Evolutionary conservation across 2,888 invertebrate genomes (phyloP).

Genomic region (Eupithecia abbreviata): DNA sequence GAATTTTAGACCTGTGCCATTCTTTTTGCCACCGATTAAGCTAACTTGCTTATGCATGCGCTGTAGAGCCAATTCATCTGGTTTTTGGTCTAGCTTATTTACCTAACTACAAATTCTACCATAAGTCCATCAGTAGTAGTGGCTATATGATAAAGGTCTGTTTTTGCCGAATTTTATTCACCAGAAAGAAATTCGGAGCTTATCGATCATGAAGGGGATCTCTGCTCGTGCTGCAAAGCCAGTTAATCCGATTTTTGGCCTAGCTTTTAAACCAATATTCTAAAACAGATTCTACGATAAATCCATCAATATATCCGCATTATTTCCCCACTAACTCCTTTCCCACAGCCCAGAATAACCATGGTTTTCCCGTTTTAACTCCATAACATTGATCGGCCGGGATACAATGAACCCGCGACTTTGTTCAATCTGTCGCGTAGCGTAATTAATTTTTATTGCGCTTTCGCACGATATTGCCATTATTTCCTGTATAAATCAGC

Average conservation of each 20-base stretch:
- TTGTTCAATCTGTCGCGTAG: slow-evolving; percentile 38
- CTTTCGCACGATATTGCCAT: slow-evolving; percentile 39
- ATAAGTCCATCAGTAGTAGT: too few species aligned
- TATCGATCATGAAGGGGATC: background rate
- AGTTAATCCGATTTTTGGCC: background rate
- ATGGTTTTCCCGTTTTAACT: slow-evolving; percentile 30
- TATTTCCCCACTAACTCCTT: background rate
- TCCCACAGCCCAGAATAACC: slow-evolving; percentile 16
- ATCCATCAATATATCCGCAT: slow-evolving; percentile 20
- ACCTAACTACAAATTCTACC: too few species aligned
- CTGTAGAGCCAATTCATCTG: too few species aligned
- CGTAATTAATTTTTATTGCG: slow-evolving; percentile 42
- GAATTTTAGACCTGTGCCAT: too few species aligned
- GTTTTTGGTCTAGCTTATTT: too few species aligned
- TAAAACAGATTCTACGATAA: slow-evolving; percentile 11
- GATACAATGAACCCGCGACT: slow-evolving; percentile 36
- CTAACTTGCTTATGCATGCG: too few species aligned
- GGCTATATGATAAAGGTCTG: too few species aligned
- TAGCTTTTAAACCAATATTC: background rate
- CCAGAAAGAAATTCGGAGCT: background rate
- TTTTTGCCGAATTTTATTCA: background rate
- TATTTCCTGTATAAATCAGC: slow-evolving; percentile 31
- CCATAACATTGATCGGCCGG: slow-evolving; percentile 35
- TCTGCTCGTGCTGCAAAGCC: background rate
- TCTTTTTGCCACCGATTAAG: too few species aligned